Base-by-base conservation (phyloP, 2,113 vertebrate genomes). In the Hipposideros armiger region DNA sequence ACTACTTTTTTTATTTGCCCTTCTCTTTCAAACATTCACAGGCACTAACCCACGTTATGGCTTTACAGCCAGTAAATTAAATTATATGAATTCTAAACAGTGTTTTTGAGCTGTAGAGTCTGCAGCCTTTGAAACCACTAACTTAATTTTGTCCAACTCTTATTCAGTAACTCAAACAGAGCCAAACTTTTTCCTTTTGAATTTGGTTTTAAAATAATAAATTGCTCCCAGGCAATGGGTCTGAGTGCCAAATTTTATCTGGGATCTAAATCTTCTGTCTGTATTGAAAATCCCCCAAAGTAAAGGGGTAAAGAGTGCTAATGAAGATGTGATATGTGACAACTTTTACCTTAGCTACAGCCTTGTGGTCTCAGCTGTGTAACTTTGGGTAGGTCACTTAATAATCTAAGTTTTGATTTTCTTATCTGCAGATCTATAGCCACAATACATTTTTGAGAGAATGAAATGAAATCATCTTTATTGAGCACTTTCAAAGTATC, bases 101-200 rank as follows among this genome's bases (percentile, higher is more conserved):
- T 95, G 78, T 97, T 98, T 98, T 97, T 98, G 98, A 98, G 95
- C 95, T 97, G 91, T 98, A 98, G 90, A 96, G 91, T 97, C 97
- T 97, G 94, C 96, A 98, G 98, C 97, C 98, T 98, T 98, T 97
- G 97, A 98, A 98, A 98, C 98, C 98, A 97, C 98, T 98, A 97
- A 97, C 97, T 98, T 98, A 98, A 96, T 98, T 98, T 97, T 94
- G 94, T 97, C 86, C 95, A 88, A 96, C 95, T 98, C 85, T 94
- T 96, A 76, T 76, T 98, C 95, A 97, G 91, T 97, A 98, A 96
- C 91, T 98, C 97, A 95, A 98, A 98, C 98, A 97, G 82, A 95
- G 26, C 91, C 92, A 98, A 97, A 90, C 87, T 80, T 97, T 97
- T 87, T 91, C 87, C 42, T 86, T 95, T 95, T 92, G 97, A 97